Conservation (phyloP, 2,797 vertebrate genomes). For the Micrastur ruficollis region DNA sequence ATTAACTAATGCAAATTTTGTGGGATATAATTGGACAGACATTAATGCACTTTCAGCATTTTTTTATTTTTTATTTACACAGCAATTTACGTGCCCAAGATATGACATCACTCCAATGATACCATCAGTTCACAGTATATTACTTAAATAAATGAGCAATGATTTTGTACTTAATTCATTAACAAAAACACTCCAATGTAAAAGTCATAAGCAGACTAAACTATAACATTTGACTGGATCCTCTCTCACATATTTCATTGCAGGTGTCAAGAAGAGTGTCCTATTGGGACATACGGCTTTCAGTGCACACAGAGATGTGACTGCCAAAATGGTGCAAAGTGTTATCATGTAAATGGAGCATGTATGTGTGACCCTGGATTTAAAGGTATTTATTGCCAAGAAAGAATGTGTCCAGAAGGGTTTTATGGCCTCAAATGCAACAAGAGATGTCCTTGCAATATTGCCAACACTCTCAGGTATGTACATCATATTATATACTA, state of each 20-base stretch:
- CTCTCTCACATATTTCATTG: not conserved
- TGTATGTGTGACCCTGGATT: constrained; percentile 94
- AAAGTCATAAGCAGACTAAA: not conserved
- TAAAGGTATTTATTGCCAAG: constrained; percentile 91
- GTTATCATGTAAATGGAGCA: constrained; percentile 90
- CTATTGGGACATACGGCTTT: constrained; percentile 89
- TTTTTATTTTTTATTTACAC: no score
- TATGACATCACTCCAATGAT: not conserved
- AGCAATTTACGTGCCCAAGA: not conserved
- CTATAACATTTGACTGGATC: not conserved
- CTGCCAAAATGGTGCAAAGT: constrained; percentile 93
- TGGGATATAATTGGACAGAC: not conserved
- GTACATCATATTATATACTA: not conserved
- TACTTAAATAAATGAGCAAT: not conserved
- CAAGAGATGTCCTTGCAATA: constrained; percentile 90
- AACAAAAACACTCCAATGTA: not conserved
- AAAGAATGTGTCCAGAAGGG: constrained; percentile 91
- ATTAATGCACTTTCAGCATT: not conserved
- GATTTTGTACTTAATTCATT: not conserved
- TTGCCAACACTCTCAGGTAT: constrained; percentile 90
- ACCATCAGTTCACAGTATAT: not conserved
- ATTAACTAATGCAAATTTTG: not conserved
- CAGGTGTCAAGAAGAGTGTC: constrained; percentile 98
- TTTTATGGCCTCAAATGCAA: constrained; percentile 92
- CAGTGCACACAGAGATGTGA: constrained; percentile 89